phyloP scores from a whole-genome alignment of 2,888 invertebrate genomes.

The Synanthedon tipuliformis region DNA sequence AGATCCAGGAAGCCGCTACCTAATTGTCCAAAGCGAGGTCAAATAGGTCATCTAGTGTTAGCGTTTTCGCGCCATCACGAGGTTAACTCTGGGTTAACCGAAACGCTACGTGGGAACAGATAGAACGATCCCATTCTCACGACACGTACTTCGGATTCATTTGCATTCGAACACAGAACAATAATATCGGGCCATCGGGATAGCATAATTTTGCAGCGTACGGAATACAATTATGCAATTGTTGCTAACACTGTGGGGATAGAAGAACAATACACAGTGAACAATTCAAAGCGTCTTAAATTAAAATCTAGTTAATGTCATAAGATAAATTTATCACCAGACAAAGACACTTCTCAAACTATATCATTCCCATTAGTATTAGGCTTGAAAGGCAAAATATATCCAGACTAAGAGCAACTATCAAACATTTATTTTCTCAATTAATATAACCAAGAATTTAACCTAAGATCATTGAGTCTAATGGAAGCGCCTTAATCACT shows the following conservation, averaged over 20 bases:
- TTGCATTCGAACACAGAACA: slow-evolving; percentile 38
- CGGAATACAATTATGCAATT: neutral
- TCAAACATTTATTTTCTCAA: no score
- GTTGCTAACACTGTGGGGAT: neutral
- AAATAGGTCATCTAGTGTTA: slow-evolving; percentile 15
- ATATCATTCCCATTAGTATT: no score
- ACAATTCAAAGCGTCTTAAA: no score
- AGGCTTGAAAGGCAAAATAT: no score
- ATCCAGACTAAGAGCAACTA: no score
- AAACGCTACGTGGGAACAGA: slow-evolving; percentile 40
- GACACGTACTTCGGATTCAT: slow-evolving; percentile 26
- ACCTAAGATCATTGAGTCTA: no score
- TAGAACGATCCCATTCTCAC: slow-evolving; percentile 39
- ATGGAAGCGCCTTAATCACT: no score
- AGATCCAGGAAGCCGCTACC: slow-evolving; percentile 11
- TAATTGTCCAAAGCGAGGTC: slow-evolving; percentile 18
- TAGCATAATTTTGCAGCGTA: neutral
- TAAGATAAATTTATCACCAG: no score
- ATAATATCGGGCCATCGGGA: slow-evolving; percentile 26
- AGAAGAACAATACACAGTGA: neutral
- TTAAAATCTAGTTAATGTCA: no score
- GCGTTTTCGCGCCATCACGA: slow-evolving; percentile 36
- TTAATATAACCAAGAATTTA: no score
- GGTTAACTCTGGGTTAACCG: slow-evolving; percentile 43
- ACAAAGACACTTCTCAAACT: no score